A percentile compares a stretch with the other conserved stretches of the same genome.
These are phyloP conservation scores for Sesia bembeciformis DNA, from an alignment of 2,888 invertebrate genomes.

Conservation along the genomic window DNA sequence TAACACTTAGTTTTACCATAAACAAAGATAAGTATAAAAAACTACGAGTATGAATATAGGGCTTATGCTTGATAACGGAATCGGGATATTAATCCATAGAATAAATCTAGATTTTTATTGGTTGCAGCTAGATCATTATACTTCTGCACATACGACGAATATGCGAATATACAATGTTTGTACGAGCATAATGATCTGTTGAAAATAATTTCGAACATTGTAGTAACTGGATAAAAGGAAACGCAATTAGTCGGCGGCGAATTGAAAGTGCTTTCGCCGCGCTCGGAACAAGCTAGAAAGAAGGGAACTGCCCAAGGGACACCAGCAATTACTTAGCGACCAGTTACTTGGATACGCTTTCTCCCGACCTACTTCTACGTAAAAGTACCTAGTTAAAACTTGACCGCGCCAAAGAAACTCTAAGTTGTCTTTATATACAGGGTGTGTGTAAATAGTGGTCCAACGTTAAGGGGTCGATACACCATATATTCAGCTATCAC, in stretches of 20 bases:
- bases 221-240: constrained; percentile 17
- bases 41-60: too few species aligned
- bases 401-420: not conserved
- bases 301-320: constrained; percentile 33
- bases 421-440: not conserved
- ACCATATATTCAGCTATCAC: too few species aligned
- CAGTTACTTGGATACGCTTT: constrained; percentile 40
- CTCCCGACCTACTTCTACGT: constrained; percentile 13
- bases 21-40: too few species aligned
- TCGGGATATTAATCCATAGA: too few species aligned
- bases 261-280: constrained; percentile 28
- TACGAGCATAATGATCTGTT: not conserved
- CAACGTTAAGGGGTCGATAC: too few species aligned
- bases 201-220: constrained; percentile 11
- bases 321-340: constrained; percentile 56
- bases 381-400: not conserved
- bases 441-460: too few species aligned
- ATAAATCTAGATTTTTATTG: too few species aligned
- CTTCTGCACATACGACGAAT: too few species aligned
- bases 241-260: constrained; percentile 36
- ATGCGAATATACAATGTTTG: too few species aligned
- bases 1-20: too few species aligned
- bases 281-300: constrained; percentile 29
- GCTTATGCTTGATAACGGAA: too few species aligned
- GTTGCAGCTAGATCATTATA: too few species aligned